Base-by-base conservation (phyloP, 2,888 invertebrate species). In the Drosophila hawaiiensis region DNA sequence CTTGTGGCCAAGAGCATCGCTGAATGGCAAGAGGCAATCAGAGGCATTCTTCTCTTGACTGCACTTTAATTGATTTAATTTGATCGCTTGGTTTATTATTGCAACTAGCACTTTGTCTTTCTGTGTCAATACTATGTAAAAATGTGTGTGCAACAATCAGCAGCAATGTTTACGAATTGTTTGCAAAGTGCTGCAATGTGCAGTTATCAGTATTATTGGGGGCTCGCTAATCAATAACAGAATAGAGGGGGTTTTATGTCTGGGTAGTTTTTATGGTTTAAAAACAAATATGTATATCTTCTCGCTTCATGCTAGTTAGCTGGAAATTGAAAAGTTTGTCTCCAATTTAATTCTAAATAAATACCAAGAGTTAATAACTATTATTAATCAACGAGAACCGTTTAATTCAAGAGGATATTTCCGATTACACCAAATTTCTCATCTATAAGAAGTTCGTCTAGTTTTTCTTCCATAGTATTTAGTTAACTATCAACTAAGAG, bases 41-140 rank as follows among this genome's bases (percentile, higher is more conserved):
- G 64, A 65, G 76, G 72, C 68, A 84, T 84, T 86, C 76, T 78
- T 72, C 59, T 41, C 73, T 68, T 65, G 82, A 66, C 66, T 70
- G 74, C 55, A 64, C 69, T 74, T 80, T 89, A 90, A 87, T 87
- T 90, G 89, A 89, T 87, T 87, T 89, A 89, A 87, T 90, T 82
- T 83, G 83, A 73, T 70, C 83, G 76, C 77, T 75, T 89, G 84
- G 76, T 81, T 84, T 89, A 83, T 88, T 90, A 83, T 89, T 90
- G 79, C 82, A 73, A 73, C 80, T 76, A 73, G 82, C 86, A 90
- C 84, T 83, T 89, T 85, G 80, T 89, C 77, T 78, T 84, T 84
- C 73, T 82, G 90, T 85, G 90, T 83, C 85, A 84, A 86, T 82
- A 76, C 80, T 66, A 76, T 80, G 88, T 73, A 74, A 84, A 81